Evolutionary conservation across 2,888 invertebrate species (phyloP), one percentile per base, ranked within the genome.

Genomic region (Cerastis rubricosa): DNA sequence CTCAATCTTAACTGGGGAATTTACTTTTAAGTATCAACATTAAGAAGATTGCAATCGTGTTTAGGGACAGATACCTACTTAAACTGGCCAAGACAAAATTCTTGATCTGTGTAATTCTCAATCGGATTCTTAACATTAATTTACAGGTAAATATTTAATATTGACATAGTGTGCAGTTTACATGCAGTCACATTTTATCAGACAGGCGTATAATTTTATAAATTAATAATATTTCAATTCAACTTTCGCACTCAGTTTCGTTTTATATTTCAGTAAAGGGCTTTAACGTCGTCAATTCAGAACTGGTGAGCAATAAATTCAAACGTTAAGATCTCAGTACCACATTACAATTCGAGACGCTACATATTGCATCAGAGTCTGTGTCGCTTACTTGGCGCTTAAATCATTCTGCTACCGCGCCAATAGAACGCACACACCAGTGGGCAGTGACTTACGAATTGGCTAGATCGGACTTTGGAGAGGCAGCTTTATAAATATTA

Each of bases 261-360:
- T 83, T 83, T 81, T 83, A 81, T 85, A 69, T 65, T 77, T 77
- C 82, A 71, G 83, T 59, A 85, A 76, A 80, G 63, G 35, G 83
- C 57, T 59, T 71, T 57, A 74, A 64, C 77, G 80, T 87, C 83
- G 87, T 88, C 88, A 83, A 87, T 88, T 86, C 81, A 73, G 83
- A 75, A 71, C 85, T 79, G 76, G 81, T 77, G 76, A 47, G 88
- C 76, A 87, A 87, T 83, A 85, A 86, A 89, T 92, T 88, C 87
- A 87, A 88, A 88, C 85, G 85, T 91, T 91, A 89, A 92, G 93
- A 92, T 90, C 90, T 90, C 89, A 90, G 90, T 90, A 89, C 89
- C 85, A 90, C 91, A 92, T 90, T 90, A 88, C 91, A 90, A 91
- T 91, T 87, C 87, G 78, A 90, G 85, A 87, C 89, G 90, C 90